Conservation (phyloP, 2,888 invertebrate species). For the Colletes collaris region DNA sequence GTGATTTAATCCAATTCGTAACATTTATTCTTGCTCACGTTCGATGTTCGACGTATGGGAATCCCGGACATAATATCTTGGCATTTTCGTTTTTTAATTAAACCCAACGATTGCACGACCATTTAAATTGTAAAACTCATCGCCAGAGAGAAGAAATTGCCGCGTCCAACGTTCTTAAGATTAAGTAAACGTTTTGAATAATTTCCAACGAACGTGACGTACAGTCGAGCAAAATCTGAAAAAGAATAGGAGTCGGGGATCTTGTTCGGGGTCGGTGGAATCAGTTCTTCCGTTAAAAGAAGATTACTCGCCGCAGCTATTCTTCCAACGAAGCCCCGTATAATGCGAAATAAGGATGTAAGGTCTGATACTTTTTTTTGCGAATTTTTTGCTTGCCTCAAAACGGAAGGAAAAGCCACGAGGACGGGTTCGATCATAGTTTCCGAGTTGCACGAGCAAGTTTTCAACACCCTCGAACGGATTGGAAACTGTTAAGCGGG, state of each 20-base stretch:
- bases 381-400: slow-evolving; percentile 2
- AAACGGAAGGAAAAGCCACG: slow-evolving; percentile 5
- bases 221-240: neutral
- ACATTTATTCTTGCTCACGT: neutral
- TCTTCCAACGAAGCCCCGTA: neutral
- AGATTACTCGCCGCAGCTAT: slow-evolving; percentile 16
- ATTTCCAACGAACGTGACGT: neutral
- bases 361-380: neutral
- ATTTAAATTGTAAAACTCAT: too few relatives aligned
- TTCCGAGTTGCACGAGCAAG: neutral
- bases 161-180: neutral
- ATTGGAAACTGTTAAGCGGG: neutral
- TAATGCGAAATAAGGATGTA: slow-evolving; percentile 3
- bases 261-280: neutral
- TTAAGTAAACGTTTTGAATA: neutral
- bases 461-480: neutral
- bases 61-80: neutral
- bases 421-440: neutral
- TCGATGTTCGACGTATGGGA: too few relatives aligned
- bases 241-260: neutral
- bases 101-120: too few relatives aligned
- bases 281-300: slow-evolving; percentile 3
- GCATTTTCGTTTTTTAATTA: neutral
- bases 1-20: neutral
- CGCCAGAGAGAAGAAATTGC: too few relatives aligned